Evolutionary conservation across 2,797 vertebrate species (phyloP), one percentile per base, ranked within the genome.

Genomic region (Furcifer pardalis): DNA sequence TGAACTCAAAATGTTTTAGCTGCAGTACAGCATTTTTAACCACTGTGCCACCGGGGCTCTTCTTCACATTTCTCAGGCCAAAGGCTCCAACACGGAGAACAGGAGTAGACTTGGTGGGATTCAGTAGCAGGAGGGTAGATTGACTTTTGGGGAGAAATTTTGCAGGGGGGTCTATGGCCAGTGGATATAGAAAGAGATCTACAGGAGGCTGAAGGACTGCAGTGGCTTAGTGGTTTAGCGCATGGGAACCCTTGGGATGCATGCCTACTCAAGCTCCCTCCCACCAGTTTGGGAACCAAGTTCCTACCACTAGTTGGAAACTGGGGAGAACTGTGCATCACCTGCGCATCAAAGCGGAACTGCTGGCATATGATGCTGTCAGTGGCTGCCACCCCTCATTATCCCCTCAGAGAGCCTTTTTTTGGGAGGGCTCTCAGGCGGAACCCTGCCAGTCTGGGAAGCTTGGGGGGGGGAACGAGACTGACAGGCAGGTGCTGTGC

Each of bases 351-450:
- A 62, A 73, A 56, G 83, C 56, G 27, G 56, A 79, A 84, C 56
- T 8, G 2, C n/a, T 23, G 0, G 25, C 83, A 49, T 73, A 63
- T 73, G 76, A n/a, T 12, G 56, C 76, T 73, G 42, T 73, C 66
- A 49, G n/a, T 27, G 65, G 75, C 65, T 84, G 83, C 32, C 68
- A 49, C 56, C 68, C 32, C 77, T 65, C 68, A 30, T 73, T 84
- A 84, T 65, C 83, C 42, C 63, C 49, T 2, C 66, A 15, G 21
- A 13, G 2, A 1, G 49, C 42, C 27, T 21, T n/a, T n/a, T 35
- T n/a, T 30, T 6, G 3, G 42, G 9, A 42, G 68, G 68, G 42
- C 10, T 3, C 42, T 73, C 66, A 63, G 68, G 42, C 56, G 12
- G 76, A 72, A 73, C 59, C 42, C 77, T n/a, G 44, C 77, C 69